phyloP scores from a whole-genome alignment of 2,888 invertebrate species.

The Laspeyria flexula region DNA sequence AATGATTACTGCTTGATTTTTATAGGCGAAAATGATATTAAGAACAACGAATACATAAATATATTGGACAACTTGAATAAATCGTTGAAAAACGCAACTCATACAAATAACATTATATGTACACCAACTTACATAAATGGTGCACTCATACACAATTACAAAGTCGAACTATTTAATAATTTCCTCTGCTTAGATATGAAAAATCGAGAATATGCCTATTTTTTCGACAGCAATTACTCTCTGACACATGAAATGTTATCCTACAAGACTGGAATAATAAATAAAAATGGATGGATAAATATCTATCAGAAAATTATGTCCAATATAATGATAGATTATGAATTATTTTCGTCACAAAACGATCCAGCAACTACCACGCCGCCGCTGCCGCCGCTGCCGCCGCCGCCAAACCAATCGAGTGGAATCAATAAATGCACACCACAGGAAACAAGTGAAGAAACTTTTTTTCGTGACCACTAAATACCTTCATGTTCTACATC shows the following conservation, averaged over 20 bases:
- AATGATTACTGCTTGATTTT: background rate
- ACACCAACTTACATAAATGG: slow-evolving; percentile 15
- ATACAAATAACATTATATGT: slow-evolving; percentile 13
- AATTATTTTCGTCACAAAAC: background rate
- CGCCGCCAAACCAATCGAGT: background rate
- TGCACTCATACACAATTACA: slow-evolving; percentile 16
- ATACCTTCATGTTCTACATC: slow-evolving; percentile 9
- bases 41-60: background rate
- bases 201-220: background rate
- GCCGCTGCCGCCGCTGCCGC: background rate
- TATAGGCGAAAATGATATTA: background rate
- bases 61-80: background rate
- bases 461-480: slow-evolving; percentile 16
- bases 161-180: slow-evolving; percentile 16
- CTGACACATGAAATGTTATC: slow-evolving; percentile 10
- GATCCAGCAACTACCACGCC: background rate
- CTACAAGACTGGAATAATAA: slow-evolving; percentile 11
- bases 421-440: background rate
- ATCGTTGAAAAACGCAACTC: background rate
- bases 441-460: background rate
- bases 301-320: slow-evolving; percentile 3
- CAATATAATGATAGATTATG: background rate
- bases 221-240: slow-evolving; percentile 1
- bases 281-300: slow-evolving; percentile 5
- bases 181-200: slow-evolving; percentile 3